Percentiles rank a stretch among this genome's conserved stretches.
phyloP scores from a whole-genome alignment of 2,113 vertebrate species.

The Synchiropus splendidus region DNA sequence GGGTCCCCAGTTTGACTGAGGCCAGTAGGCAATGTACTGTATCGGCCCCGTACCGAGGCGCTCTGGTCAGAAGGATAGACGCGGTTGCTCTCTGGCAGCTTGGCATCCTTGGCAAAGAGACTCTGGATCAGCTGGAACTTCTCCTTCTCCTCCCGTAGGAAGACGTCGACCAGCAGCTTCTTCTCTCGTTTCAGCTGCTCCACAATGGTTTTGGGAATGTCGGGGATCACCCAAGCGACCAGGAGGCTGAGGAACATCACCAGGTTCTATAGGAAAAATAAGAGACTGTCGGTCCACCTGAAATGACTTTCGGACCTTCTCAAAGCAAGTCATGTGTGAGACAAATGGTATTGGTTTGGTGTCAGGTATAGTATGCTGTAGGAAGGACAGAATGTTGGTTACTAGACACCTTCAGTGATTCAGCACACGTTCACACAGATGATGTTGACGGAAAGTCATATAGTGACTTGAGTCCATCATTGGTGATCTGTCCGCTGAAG shows the following conservation, averaged over 20 bases:
- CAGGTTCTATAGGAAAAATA: constrained; percentile 72
- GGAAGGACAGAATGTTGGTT: too few species aligned
- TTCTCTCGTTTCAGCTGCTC: constrained; percentile 93
- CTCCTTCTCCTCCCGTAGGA: constrained; percentile 85
- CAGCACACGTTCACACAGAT: too few species aligned
- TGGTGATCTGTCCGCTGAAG: too few species aligned
- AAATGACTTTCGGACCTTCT: too few species aligned
- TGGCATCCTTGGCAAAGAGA: constrained; percentile 60
- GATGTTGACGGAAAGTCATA: too few species aligned
- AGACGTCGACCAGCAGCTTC: constrained; percentile 83
- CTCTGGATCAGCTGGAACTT: constrained; percentile 70
- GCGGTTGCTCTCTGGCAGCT: constrained; percentile 3
- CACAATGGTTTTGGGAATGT: constrained; percentile 89
- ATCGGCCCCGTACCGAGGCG: constrained; percentile 25
- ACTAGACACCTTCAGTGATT: too few species aligned
- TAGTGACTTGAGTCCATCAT: too few species aligned
- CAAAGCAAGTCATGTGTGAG: too few species aligned
- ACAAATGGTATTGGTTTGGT: too few species aligned
- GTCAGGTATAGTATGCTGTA: too few species aligned
- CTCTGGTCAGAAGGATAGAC: constrained; percentile 4
- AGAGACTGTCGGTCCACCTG: neutral
- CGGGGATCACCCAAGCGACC: constrained; percentile 92
- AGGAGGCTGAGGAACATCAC: constrained; percentile 94
- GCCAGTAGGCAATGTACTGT: constrained; percentile 48
- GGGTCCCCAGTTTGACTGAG: constrained; percentile 17